Evolutionary conservation across 2,797 vertebrate species (phyloP).

Genomic region (Lophius americanus): DNA sequence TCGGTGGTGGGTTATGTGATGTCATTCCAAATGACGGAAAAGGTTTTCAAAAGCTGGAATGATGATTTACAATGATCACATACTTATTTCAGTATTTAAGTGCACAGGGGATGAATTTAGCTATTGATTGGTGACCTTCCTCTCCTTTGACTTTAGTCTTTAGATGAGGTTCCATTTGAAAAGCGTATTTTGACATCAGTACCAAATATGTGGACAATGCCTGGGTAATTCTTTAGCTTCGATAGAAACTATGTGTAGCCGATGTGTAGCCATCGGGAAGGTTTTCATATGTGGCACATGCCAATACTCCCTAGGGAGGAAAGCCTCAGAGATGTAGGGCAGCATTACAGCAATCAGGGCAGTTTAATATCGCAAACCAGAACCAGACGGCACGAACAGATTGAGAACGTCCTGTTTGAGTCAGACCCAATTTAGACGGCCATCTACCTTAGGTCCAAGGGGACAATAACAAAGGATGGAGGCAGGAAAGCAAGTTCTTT

Average conservation of each 20-base stretch:
- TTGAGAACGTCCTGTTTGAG: conserved; percentile 82
- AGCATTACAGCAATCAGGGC: conserved; percentile 77
- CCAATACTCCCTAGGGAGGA: conserved; percentile 67
- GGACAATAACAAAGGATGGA: conserved; percentile 63
- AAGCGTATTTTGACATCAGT: conserved; percentile 57
- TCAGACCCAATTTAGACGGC: conserved; percentile 75
- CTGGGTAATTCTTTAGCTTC: conserved; percentile 53
- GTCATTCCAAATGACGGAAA: conserved; percentile 69
- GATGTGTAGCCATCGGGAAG: conserved; percentile 54
- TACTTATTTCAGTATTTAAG: conserved; percentile 64
- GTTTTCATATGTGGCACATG: conserved; percentile 71
- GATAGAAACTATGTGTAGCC: conserved; percentile 71
- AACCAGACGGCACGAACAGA: conserved; percentile 81
- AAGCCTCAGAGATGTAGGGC: conserved; percentile 67
- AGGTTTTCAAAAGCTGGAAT: conserved; percentile 71
- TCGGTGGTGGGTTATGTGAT: conserved; percentile 70
- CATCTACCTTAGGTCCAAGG: conserved; percentile 71
- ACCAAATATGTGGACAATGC: conserved; percentile 35
- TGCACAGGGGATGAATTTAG: conserved; percentile 38
- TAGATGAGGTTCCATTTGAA: conserved; percentile 56
- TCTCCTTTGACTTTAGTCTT: conserved; percentile 40
- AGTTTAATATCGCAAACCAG: conserved; percentile 76
- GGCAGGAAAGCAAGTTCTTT: conserved; percentile 66
- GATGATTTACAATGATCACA: conserved; percentile 73
- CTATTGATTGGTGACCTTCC: conserved; percentile 41